A percentile compares a stretch with the other conserved stretches of the same genome.
These are phyloP conservation scores for Rhodeus uyekii DNA, from an alignment of 2,797 vertebrate genomes.

Conservation along the genomic window DNA sequence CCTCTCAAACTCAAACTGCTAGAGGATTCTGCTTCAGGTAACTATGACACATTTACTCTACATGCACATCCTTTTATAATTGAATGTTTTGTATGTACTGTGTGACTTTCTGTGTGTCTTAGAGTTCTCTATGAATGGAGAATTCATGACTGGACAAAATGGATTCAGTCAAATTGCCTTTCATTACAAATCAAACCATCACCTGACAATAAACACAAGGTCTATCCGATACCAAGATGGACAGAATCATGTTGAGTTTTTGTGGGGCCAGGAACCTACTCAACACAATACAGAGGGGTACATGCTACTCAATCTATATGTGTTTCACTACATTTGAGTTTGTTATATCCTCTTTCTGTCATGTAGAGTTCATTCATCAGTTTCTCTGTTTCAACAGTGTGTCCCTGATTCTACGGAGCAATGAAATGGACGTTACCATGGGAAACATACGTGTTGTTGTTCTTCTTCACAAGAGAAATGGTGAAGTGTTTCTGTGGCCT, in stretches of 20 bases:
- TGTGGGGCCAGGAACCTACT: constrained; percentile 33
- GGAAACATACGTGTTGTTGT: constrained; percentile 61
- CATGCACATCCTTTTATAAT: neutral
- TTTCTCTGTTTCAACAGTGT: constrained; percentile 58
- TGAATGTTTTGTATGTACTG: neutral
- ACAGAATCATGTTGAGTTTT: neutral
- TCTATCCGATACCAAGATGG: constrained; percentile 51
- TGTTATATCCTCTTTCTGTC: neutral
- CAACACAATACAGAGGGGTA: constrained; percentile 58
- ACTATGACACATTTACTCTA: neutral
- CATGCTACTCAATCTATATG: neutral
- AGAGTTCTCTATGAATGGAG: constrained; percentile 72
- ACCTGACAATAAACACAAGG: constrained; percentile 53
- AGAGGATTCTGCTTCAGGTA: constrained; percentile 63
- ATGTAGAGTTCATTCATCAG: neutral
- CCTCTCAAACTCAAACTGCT: constrained; percentile 63
- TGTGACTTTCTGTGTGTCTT: neutral
- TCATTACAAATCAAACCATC: constrained; percentile 42
- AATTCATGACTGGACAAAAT: constrained; percentile 42
- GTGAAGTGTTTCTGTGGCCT: constrained; percentile 68
- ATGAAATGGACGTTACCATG: constrained; percentile 60
- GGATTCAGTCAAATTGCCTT: constrained; percentile 69
- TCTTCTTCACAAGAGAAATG: constrained; percentile 56
- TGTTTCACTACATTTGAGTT: neutral
- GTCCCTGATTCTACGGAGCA: constrained; percentile 51